Base-by-base conservation (phyloP, 2,113 vertebrate genomes). In the Plectropomus leopardus region DNA sequence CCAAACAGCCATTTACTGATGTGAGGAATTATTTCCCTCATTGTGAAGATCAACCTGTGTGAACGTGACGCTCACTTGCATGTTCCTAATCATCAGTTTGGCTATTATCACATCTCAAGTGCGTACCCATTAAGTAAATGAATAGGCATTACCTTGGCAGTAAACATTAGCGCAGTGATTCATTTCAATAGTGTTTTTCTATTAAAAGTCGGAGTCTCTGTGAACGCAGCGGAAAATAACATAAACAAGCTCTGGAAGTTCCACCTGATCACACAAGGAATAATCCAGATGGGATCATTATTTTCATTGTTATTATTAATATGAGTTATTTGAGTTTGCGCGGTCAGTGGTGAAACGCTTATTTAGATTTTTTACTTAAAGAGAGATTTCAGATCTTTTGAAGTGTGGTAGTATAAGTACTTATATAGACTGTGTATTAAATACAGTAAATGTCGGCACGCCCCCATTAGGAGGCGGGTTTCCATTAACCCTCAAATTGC, bases 121-220 rank as follows among this genome's bases (percentile, higher is more conserved):
- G 82, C 26, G 23, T n/a, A 65, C 73, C 82, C 84, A 90, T 88
- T 88, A 82, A 50, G 36, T 63, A 82, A 88, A 90, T 89, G 81
- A 91, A 85, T 26, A 84, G 72, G 67, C 80, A 82, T 86, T 75
- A 86, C 74, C 67, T 45, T 65, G 61, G 74, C 72, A 76, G 71
- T 86, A 76, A 82, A 78, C 84, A 86, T 76, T 69, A 80, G 59
- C 47, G 2, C 44, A 60, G n/a, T n/a, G 50, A 75, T 89, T 91
- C 72, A 72, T 84, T 88, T 87, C 70, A 85, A 87, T 78, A 80
- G 77, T 7, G 24, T 73, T 67, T 82, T 54, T 30, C 72, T 72
- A 40, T 83, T 85, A 59, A 72, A 76, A 68, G 64, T 55, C 48
- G 17, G 36, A 47, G 44, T 75, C 51, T 69, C n/a, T 40, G 61